Evolutionary conservation across 2,113 vertebrate species (phyloP).

Genomic region (Motacilla alba): DNA sequence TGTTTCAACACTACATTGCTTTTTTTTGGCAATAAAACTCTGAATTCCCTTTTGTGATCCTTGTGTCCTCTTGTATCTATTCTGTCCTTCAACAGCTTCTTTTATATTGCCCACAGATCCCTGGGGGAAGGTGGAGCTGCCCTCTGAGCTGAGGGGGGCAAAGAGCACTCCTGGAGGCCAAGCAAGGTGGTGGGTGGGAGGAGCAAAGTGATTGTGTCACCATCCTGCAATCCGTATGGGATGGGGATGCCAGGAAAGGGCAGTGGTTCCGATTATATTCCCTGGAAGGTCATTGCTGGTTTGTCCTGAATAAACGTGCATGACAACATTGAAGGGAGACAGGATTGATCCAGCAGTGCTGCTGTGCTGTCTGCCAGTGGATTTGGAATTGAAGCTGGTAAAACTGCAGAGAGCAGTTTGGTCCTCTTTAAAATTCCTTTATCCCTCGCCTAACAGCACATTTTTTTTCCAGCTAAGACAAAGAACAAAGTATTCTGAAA

Average conservation of each 20-base stretch:
- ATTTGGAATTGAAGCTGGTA: background rate
- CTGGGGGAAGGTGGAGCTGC: background rate
- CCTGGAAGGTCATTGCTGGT: background rate
- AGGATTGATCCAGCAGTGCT: background rate
- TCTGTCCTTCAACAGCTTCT: background rate
- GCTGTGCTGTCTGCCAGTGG: background rate
- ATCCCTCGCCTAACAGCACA: background rate
- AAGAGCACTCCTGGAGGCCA: background rate
- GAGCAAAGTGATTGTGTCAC: background rate
- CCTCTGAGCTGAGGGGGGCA: background rate
- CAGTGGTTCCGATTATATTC: background rate
- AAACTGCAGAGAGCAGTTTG: background rate
- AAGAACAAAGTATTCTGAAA: background rate
- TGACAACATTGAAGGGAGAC: background rate
- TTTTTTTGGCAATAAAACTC: conserved; percentile 45
- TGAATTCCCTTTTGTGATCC: conserved; percentile 49
- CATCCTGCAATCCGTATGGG: background rate
- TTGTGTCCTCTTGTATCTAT: background rate
- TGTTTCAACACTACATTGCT: conserved; percentile 1
- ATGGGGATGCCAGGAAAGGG: background rate
- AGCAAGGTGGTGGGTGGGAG: background rate
- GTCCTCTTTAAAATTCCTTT: background rate
- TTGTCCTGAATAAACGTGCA: background rate
- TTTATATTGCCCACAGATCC: background rate
- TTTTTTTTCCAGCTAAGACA: background rate